Evolutionary conservation across 1,140 invertebrate species (phyloP), one percentile per base, ranked within the genome.

Genomic region (Cotesia glomerata): DNA sequence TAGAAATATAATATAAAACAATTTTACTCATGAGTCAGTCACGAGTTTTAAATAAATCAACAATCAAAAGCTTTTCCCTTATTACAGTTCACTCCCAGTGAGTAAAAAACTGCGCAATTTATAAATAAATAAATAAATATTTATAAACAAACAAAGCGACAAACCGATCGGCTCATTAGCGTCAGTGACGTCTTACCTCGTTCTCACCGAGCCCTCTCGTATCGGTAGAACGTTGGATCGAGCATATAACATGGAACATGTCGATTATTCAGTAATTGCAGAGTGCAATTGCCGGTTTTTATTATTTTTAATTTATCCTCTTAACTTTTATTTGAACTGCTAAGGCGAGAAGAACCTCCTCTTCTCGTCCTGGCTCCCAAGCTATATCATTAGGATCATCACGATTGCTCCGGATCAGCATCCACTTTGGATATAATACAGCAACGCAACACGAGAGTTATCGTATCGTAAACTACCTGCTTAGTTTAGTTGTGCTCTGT

Each of bases 341-440:
- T 14, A 18, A 45, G 26, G 52, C 52, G 36, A 34, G 56, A 62
- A 36, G 18, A 52, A 59, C 64, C 59, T 62, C 35, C 63, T 65
- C n/a, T 26, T 26, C 26, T 26, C 45, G n/a, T 14, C 45, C 16
- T 5, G 34, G 65, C 63, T 52, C 18, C 58, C 35, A 35, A 45
- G 54, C 74, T 75, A 45, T 45, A 72, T 75, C 74, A 72, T 72
- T 72, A 75, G 69, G 70, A 69, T 69, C 74, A 72, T 75, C 74
- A 62, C 64, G 36, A 65, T 45, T 65, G 69, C 69, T 71, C 18
- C 62, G 35, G 59, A 63, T 36, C 32, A 58, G 69, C 49, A 58
- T 62, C 58, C 63, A 59, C 62, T 56, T 54, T 58, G 64, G 35
- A 16, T 14, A 45, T 59, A 62, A 71, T 64, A 58, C 52, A 64